Evolutionary conservation across 2,113 vertebrate species (phyloP), one percentile per base, ranked within the genome.

Genomic region (Notothenia coriiceps): DNA sequence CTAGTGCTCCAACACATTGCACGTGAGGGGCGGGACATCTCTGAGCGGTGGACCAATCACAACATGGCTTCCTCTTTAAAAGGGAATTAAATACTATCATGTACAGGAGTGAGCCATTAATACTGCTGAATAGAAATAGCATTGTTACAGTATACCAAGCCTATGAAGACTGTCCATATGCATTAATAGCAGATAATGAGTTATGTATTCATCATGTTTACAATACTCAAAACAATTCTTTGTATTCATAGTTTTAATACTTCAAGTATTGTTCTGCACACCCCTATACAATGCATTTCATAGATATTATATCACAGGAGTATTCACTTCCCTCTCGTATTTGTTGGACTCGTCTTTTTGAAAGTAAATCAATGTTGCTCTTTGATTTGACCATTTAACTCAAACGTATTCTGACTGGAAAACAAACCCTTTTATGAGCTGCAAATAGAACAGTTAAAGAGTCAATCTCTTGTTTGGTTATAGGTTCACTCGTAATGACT

Each of bases 401-500:
- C 15, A 8, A 67, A 40, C 6, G 5, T 40, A 40, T 40, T 40
- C 6, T 40, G 35, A 40, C 35, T 40, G 5, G 1, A 40, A 40
- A 40, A 40, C 6, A 40, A 40, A 40, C 35, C 5, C 35, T 40
- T 69, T 54, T 50, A 29, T 29, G 63, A 52, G 29, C 18, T n/a
- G 35, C 56, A 76, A 67, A 35, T 57, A 44, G 33, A 50, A 63
- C 35, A 7, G 35, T 14, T 43, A 9, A 35, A 43, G 33, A 51
- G 17, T 44, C 3, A 43, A 50, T 56, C 6, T 25, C 17, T 49
- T 12, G 6, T 22, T 11, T 4, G 4, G 43, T 9, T 12, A 15
- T 74, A 22, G 51, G 54, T 22, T 70, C 13, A 1, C 3, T 73
- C 59, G 59, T 77, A 64, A 60, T 73, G 13, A 10, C 10, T 63